phyloP scores from a whole-genome alignment of 2,113 vertebrate species.

The Alectura lathami region DNA sequence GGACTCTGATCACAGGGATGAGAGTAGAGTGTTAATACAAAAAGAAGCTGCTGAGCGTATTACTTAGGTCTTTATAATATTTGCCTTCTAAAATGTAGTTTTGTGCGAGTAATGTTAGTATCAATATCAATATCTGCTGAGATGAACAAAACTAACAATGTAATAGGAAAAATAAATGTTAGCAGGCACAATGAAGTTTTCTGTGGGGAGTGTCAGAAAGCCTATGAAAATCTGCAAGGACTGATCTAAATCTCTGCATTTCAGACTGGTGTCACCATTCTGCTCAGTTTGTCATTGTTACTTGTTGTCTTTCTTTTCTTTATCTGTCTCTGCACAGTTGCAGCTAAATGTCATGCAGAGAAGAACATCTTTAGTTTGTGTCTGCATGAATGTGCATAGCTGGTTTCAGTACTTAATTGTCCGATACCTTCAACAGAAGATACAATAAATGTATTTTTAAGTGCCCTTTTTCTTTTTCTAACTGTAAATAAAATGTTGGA shows the following conservation, averaged over 20 bases:
- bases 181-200: constrained; percentile 43
- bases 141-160: constrained; percentile 42
- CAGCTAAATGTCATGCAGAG: not conserved
- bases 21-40: not conserved
- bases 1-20: not conserved
- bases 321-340: not conserved
- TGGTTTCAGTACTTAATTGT: not conserved
- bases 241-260: not conserved
- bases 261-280: not conserved
- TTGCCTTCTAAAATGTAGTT: constrained; percentile 7
- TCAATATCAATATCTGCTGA: constrained; percentile 15
- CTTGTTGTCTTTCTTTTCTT: not conserved
- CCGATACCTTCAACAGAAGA: not conserved
- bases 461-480: not conserved
- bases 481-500: not conserved
- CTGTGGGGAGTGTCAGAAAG: constrained; percentile 31
- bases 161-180: constrained; percentile 56
- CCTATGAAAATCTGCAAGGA: not conserved
- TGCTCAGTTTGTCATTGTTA: not conserved
- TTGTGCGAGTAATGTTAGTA: not conserved
- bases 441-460: not conserved
- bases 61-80: not conserved
- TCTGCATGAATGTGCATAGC: not conserved
- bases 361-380: not conserved
- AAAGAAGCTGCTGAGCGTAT: not conserved